Evolutionary conservation across 1,140 invertebrate genomes (phyloP).

Genomic region (Magallana ariakensis): DNA sequence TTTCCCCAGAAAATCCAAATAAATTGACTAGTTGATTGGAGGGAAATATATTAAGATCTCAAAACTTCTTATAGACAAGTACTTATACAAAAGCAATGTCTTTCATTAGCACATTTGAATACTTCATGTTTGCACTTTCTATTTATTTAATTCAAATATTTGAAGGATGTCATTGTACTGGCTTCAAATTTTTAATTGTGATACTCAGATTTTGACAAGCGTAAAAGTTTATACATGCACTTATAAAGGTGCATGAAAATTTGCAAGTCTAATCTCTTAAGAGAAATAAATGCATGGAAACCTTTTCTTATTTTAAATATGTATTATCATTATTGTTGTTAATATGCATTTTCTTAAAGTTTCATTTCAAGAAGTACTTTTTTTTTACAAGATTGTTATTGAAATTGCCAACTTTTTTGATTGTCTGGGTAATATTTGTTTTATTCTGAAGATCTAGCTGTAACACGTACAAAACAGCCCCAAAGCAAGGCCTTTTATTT

Average conservation of each 20-base stretch:
- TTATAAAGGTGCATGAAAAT: not conserved
- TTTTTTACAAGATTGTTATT: too few relatives aligned
- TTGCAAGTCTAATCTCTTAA: not conserved
- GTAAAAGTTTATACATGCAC: too few relatives aligned
- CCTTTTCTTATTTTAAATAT: too few relatives aligned
- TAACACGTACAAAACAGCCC: too few relatives aligned
- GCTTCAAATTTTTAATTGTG: not conserved
- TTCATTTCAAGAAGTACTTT: not conserved
- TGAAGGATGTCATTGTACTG: not conserved
- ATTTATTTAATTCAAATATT: conserved; percentile 1
- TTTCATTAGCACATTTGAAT: not conserved
- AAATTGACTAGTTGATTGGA: too few relatives aligned
- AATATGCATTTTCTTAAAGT: not conserved
- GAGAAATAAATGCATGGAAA: not conserved
- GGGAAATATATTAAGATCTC: too few relatives aligned
- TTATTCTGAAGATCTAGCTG: too few relatives aligned
- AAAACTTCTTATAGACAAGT: not conserved
- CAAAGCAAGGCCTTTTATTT: too few relatives aligned
- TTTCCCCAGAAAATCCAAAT: too few relatives aligned
- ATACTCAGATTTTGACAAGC: too few relatives aligned
- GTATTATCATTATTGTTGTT: not conserved
- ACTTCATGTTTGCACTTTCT: conserved; percentile 29
- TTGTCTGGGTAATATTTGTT: too few relatives aligned
- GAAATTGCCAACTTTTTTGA: too few relatives aligned
- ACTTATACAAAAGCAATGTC: not conserved